Evolutionary conservation across 2,113 vertebrate genomes (phyloP).

Genomic region (Trogon melanurus): DNA sequence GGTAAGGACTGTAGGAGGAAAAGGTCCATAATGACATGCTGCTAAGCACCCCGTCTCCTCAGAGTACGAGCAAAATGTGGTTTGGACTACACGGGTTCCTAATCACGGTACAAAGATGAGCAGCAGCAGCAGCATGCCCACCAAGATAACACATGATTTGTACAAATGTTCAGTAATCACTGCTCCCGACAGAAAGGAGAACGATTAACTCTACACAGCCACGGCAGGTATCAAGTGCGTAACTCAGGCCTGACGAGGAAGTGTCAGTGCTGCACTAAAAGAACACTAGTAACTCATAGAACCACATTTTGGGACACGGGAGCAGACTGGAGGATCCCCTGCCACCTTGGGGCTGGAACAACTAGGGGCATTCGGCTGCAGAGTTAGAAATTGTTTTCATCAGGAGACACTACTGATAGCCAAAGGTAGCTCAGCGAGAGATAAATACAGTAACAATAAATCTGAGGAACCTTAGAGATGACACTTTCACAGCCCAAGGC

Average conservation of each 20-base stretch:
- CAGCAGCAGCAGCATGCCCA: not conserved
- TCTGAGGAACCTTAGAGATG: not conserved
- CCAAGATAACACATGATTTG: not conserved
- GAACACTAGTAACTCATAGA: not conserved
- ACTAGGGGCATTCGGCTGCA: not conserved
- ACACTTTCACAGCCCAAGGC: not conserved
- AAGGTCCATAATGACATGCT: not conserved
- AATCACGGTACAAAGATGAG: not conserved
- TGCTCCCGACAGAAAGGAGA: not conserved
- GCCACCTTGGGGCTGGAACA: not conserved
- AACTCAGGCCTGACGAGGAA: not conserved
- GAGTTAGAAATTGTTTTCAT: fast-evolving
- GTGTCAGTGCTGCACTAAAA: not conserved
- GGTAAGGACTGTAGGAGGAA: not conserved
- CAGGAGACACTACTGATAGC: not conserved
- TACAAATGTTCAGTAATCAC: not conserved
- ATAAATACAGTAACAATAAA: not conserved
- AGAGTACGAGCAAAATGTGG: not conserved
- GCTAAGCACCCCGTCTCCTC: not conserved
- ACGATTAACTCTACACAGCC: not conserved
- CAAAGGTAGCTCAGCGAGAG: not conserved
- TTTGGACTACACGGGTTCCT: not conserved
- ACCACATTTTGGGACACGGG: not conserved
- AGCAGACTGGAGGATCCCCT: not conserved
- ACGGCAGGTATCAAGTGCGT: not conserved